These are phyloP conservation scores for Melanophora roralis DNA, from an alignment of 2,888 invertebrate species.

Conservation along the genomic window DNA sequence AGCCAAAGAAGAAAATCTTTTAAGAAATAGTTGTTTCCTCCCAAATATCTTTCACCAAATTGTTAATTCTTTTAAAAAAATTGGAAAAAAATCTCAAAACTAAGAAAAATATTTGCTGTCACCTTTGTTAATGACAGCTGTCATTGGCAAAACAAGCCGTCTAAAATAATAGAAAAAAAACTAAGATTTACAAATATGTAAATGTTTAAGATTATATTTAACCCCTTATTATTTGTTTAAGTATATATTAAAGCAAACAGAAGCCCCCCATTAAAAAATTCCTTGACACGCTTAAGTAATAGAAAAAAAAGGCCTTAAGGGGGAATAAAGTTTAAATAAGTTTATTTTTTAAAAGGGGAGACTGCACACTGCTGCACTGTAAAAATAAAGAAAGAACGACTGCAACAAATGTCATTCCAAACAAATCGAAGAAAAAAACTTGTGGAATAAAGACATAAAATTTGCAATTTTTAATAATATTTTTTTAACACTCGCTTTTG, in stretches of 20 bases:
- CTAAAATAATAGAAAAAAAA: constrained; percentile 11
- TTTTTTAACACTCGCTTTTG: constrained; percentile 40
- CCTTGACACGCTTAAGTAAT: constrained; percentile 46
- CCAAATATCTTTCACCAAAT: not conserved
- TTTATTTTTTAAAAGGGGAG: not conserved
- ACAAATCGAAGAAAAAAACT: constrained; percentile 12
- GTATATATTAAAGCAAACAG: not conserved
- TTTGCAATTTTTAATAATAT: constrained; percentile 31
- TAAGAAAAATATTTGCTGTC: constrained; percentile 35
- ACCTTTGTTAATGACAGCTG: constrained; percentile 52
- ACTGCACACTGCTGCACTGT: not conserved
- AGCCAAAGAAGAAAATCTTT: too few species aligned
- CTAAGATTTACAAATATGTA: constrained; percentile 10
- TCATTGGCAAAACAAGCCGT: constrained; percentile 18
- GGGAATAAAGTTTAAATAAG: constrained; percentile 34
- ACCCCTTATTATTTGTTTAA: not conserved
- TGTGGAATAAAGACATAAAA: constrained; percentile 23
- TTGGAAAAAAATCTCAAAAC: not conserved
- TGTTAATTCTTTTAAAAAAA: not conserved
- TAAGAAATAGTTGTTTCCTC: not conserved
- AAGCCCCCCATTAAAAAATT: constrained; percentile 36
- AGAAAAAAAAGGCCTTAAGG: constrained; percentile 28
- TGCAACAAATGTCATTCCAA: constrained; percentile 63
- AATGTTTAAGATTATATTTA: not conserved
- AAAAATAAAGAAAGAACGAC: constrained; percentile 32